Evolutionary conservation across 2,113 vertebrate species (phyloP).

Genomic region (Gymnarchus niloticus): DNA sequence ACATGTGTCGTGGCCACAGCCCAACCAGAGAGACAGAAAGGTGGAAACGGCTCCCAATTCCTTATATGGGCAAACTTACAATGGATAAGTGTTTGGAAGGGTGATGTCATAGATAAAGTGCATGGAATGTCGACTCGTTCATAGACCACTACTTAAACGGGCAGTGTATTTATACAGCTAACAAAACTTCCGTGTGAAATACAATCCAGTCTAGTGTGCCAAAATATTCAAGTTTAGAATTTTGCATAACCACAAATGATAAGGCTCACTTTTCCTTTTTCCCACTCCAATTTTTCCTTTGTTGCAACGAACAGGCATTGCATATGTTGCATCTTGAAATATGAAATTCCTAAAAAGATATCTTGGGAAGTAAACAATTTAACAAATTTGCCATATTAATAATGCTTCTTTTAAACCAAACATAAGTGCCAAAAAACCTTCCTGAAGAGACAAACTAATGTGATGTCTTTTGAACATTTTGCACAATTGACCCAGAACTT

Average conservation of each 20-base stretch:
- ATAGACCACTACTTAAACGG: constrained; percentile 10
- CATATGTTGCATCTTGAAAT: not conserved
- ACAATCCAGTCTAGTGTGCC: not conserved
- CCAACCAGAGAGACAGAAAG: not conserved
- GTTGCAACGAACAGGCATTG: not conserved
- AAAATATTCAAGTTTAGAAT: not conserved
- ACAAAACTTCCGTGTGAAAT: not conserved
- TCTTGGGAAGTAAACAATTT: not conserved
- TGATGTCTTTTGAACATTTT: not conserved
- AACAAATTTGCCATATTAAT: not conserved
- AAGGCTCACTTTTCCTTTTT: not conserved
- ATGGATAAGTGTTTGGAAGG: constrained; percentile 15
- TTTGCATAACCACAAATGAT: no score
- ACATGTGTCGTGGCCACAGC: not conserved
- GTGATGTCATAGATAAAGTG: constrained; percentile 19
- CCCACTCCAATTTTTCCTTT: no score
- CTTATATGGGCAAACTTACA: constrained; percentile 21
- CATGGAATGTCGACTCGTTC: constrained; percentile 5
- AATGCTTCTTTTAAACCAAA: not conserved
- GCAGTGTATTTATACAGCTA: constrained; percentile 12
- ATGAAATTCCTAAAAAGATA: not conserved
- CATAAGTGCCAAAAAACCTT: not conserved
- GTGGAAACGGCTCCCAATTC: constrained; percentile 5
- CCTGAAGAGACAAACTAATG: not conserved
- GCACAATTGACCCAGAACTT: not conserved